Conservation (phyloP, 2,888 invertebrate species). For the Laspeyria flexula region DNA sequence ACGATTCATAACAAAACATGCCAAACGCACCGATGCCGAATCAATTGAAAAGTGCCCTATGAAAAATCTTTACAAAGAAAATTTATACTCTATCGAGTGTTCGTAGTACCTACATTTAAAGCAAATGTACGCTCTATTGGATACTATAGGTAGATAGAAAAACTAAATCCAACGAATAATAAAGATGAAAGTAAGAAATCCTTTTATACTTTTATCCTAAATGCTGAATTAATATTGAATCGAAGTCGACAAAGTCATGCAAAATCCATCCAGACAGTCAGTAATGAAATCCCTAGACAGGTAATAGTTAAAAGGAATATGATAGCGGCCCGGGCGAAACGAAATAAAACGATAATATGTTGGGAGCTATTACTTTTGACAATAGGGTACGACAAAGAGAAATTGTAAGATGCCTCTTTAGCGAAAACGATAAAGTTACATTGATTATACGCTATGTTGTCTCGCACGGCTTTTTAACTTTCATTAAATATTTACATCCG, state of each 20-base stretch:
- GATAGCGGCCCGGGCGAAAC: slow-evolving; percentile 67
- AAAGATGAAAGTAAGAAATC: not conserved
- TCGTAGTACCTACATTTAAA: too few relatives aligned
- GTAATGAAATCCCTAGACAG: slow-evolving; percentile 63
- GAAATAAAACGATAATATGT: slow-evolving; percentile 81
- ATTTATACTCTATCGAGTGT: too few relatives aligned
- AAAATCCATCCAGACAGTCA: slow-evolving; percentile 45
- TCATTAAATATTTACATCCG: slow-evolving; percentile 17
- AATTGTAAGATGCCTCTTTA: slow-evolving; percentile 68
- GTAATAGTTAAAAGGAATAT: slow-evolving; percentile 72
- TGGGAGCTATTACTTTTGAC: slow-evolving; percentile 69
- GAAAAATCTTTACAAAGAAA: slow-evolving; percentile 67
- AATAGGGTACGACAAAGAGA: slow-evolving; percentile 76
- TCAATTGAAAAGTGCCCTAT: slow-evolving; percentile 68
- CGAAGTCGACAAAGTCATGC: slow-evolving; percentile 30
- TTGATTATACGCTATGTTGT: slow-evolving; percentile 52
- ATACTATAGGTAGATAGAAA: too few relatives aligned
- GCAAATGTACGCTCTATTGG: too few relatives aligned
- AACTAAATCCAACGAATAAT: not conserved
- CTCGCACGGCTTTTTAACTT: slow-evolving; percentile 20
- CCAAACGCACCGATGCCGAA: slow-evolving; percentile 73
- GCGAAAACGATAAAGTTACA: slow-evolving; percentile 71
- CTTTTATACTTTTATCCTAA: not conserved
- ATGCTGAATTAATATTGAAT: not conserved
- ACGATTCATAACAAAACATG: slow-evolving; percentile 78